Evolutionary conservation across 2,113 vertebrate genomes (phyloP).

Genomic region (Charina bottae): DNA sequence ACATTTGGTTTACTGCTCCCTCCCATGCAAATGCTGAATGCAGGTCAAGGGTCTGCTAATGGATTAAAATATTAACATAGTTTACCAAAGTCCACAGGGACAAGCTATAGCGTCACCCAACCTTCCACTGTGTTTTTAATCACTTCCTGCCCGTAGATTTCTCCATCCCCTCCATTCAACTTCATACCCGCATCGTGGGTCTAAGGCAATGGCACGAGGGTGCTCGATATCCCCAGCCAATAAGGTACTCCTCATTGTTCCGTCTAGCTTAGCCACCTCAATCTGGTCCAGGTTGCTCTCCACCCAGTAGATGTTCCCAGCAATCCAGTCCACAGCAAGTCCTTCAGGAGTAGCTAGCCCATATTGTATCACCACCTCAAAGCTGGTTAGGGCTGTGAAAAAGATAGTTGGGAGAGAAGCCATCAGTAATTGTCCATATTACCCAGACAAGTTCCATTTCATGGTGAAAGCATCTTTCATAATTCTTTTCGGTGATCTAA

Average conservation of each 20-base stretch:
- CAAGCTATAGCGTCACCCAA: background rate
- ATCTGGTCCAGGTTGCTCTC: conserved; percentile 99
- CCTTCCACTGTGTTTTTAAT: background rate
- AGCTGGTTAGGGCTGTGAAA: conserved; percentile 88
- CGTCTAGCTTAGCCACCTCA: conserved; percentile 94
- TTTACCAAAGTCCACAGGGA: background rate
- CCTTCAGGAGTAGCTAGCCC: conserved; percentile 95
- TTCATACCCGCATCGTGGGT: conserved; percentile 90
- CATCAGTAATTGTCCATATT: background rate
- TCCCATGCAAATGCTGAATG: background rate
- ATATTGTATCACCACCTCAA: conserved; percentile 96
- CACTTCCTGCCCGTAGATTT: background rate
- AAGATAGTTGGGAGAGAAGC: background rate
- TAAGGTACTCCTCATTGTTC: conserved; percentile 93
- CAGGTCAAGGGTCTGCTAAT: background rate
- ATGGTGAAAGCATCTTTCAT: background rate
- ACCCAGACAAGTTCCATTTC: background rate
- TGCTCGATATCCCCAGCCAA: conserved; percentile 96
- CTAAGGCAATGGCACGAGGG: conserved; percentile 91
- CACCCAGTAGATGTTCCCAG: conserved; percentile 99
- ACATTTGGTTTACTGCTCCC: background rate
- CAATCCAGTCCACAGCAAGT: conserved; percentile 97
- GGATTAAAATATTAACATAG: background rate
- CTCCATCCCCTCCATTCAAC: background rate
- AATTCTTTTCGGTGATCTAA: background rate